Percentiles rank a stretch among this genome's conserved stretches.
Evolutionary conservation across 2,113 vertebrate species (phyloP).

Genomic region (Muscicapa adusta): DNA sequence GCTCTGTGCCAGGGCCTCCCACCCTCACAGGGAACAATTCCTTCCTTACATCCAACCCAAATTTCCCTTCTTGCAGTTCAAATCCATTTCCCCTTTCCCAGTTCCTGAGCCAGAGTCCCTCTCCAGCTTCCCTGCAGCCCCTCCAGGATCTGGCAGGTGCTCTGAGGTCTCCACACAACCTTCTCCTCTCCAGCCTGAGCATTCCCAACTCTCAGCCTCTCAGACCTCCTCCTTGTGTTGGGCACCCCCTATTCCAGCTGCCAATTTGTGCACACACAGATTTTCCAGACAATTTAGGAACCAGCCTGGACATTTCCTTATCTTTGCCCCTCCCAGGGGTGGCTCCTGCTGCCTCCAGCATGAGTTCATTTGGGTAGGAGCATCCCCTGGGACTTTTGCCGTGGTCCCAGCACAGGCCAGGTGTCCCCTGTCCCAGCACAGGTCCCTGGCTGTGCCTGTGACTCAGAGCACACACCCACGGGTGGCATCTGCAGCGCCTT

Average conservation of each 20-base stretch:
- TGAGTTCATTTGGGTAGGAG: background rate
- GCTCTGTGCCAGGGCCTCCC: background rate
- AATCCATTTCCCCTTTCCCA: background rate
- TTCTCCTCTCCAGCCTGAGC: background rate
- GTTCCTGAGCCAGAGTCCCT: background rate
- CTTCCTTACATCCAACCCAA: background rate
- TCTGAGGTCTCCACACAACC: background rate
- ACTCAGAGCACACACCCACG: slow-evolving; percentile 58
- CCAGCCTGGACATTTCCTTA: background rate
- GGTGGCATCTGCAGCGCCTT: slow-evolving; percentile 36
- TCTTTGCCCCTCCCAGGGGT: background rate
- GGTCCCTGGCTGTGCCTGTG: slow-evolving; percentile 21
- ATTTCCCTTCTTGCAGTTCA: background rate
- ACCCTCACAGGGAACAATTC: background rate
- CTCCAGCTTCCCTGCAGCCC: background rate
- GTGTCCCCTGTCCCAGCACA: background rate
- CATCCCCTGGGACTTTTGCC: background rate
- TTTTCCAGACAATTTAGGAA: background rate
- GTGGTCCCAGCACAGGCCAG: background rate
- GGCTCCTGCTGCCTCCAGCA: background rate
- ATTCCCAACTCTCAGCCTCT: background rate
- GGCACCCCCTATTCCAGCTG: background rate
- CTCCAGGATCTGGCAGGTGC: background rate
- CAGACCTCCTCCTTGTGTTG: background rate
- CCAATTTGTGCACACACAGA: background rate